These are phyloP conservation scores for Pteropus rufus DNA, from an alignment of 2,797 vertebrate genomes.

Conservation along the genomic window DNA sequence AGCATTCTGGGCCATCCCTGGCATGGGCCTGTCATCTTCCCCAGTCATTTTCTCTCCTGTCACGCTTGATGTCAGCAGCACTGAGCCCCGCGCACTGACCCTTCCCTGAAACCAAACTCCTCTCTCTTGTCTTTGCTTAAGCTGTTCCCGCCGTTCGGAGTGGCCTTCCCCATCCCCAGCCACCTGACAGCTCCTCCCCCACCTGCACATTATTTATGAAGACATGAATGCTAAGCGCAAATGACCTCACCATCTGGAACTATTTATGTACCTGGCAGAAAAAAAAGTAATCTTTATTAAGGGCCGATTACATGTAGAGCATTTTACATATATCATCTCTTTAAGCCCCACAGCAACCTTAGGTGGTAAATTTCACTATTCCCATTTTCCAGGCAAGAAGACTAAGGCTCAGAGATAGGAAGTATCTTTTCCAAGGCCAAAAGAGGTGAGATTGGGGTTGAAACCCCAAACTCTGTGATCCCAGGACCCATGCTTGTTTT, in stretches of 20 bases:
- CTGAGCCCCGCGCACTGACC: neutral
- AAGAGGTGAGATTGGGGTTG: neutral
- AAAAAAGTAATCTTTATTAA: constrained; percentile 60
- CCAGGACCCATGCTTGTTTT: neutral
- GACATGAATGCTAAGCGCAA: constrained; percentile 4
- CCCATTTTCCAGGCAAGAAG: constrained; percentile 40
- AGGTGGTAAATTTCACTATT: neutral
- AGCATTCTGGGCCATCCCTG: neutral
- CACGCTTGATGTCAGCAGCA: neutral
- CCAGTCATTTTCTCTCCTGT: neutral
- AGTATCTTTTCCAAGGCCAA: neutral
- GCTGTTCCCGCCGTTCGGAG: neutral
- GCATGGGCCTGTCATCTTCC: neutral
- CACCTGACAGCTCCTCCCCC: constrained; percentile 55
- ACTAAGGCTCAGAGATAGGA: constrained; percentile 5
- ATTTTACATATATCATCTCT: constrained; percentile 28
- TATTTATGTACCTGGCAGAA: constrained; percentile 67
- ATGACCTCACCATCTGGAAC: constrained; percentile 71
- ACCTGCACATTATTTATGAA: constrained; percentile 60
- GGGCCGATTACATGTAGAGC: neutral
- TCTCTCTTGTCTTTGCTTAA: neutral
- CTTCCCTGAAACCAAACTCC: neutral
- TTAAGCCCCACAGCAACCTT: neutral
- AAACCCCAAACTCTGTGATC: neutral
- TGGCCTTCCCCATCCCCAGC: neutral